These are phyloP conservation scores for Jacana jacana DNA, from an alignment of 2,113 vertebrate species.

Conservation along the genomic window DNA sequence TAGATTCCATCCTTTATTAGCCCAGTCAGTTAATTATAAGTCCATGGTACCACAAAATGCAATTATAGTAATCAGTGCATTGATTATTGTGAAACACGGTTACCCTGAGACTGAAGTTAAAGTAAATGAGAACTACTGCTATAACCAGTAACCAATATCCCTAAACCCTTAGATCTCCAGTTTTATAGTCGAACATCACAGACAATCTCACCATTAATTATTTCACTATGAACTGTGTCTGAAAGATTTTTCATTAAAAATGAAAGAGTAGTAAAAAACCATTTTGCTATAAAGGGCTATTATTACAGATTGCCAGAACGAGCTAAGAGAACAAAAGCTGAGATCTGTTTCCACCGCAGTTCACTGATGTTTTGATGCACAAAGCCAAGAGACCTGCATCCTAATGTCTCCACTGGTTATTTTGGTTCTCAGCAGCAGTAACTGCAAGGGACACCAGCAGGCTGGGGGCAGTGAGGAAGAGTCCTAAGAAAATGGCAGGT, in stretches of 20 bases:
- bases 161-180: neutral
- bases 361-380: neutral
- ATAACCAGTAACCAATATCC: neutral
- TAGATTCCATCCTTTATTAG: neutral
- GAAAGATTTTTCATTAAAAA: neutral
- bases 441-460: fast-evolving
- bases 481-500: neutral
- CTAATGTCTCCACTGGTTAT: neutral
- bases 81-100: constrained; percentile 5
- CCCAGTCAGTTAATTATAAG: constrained; percentile 7
- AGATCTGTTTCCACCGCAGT: neutral
- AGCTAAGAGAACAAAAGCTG: neutral
- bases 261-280: neutral
- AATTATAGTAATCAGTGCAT: constrained; percentile 41
- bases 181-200: neutral
- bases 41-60: neutral
- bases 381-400: neutral
- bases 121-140: neutral
- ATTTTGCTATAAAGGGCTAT: neutral
- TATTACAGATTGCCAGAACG: neutral
- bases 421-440: neutral
- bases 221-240: neutral
- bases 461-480: neutral
- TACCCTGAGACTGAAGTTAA: neutral
- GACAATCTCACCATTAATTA: neutral